Percentiles rank a stretch among this genome's conserved stretches.
Evolutionary conservation across 1,140 invertebrate genomes (phyloP).

Genomic region (Chymomyza costata): DNA sequence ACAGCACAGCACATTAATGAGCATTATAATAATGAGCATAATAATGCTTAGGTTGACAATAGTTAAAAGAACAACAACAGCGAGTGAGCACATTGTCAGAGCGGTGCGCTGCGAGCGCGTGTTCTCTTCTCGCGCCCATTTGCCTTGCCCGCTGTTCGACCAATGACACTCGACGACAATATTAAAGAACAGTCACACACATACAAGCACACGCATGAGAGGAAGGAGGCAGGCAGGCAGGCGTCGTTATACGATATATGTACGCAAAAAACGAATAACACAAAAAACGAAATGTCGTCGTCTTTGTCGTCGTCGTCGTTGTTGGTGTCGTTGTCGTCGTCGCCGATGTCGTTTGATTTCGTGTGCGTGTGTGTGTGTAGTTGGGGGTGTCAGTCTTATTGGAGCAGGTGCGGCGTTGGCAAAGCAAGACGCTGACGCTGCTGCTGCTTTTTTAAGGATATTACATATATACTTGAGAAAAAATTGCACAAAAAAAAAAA

Average conservation of each 20-base stretch:
- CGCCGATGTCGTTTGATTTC: slow-evolving; percentile 20
- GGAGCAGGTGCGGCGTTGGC: slow-evolving; percentile 55
- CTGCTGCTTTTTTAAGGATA: too few species aligned
- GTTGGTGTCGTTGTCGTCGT: slow-evolving; percentile 45
- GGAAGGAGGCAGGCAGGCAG: too few species aligned
- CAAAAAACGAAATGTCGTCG: slow-evolving; percentile 64
- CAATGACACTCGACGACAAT: slow-evolving; percentile 75
- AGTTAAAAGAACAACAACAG: slow-evolving; percentile 13
- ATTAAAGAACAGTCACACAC: slow-evolving; percentile 55
- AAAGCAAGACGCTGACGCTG: slow-evolving; percentile 7
- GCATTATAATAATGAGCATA: too few species aligned
- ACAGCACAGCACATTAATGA: too few species aligned
- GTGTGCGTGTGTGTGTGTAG: slow-evolving; percentile 2
- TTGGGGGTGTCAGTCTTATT: slow-evolving; percentile 13
- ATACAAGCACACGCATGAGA: slow-evolving; percentile 12
- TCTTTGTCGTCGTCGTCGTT: slow-evolving; percentile 42
- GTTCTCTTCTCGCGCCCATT: slow-evolving; percentile 41
- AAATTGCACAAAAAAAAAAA: slow-evolving; percentile 18
- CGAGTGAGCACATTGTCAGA: too few species aligned
- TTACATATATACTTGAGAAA: background rate
- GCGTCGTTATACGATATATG: too few species aligned
- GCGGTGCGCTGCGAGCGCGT: too few species aligned
- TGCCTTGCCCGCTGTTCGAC: slow-evolving; percentile 37
- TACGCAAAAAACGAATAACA: slow-evolving; percentile 52
- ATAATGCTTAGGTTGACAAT: too few species aligned